Evolutionary conservation across 2,797 vertebrate species (phyloP), one percentile per base, ranked within the genome.

Genomic region (Pseudochirops cupreus): DNA sequence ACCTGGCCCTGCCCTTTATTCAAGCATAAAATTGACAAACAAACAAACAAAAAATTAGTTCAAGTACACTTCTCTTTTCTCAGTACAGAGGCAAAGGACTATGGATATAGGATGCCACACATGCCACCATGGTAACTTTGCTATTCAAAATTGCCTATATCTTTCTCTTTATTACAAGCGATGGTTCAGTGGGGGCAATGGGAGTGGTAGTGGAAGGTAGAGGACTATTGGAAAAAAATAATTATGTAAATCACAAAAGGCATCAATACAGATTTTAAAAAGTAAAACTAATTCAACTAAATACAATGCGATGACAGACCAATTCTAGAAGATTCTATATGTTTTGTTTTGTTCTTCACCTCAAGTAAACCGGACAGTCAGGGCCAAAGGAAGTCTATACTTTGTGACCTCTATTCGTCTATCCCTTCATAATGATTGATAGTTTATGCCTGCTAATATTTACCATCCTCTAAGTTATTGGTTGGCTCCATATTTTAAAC

Each of bases 401-500:
- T 18, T 93, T 97, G 56, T 56, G 96, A 94, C 50, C 59, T 50
- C 55, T 56, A 56, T 91, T 96, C 93, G 56, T 54, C 74, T 74
- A 3, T 46, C 0, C n/a, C 14, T 95, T 90, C 39, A 1, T 55
- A 18, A 52, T 5, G 50, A 55, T 89, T 95, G 33, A 50, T 12
- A 9, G 74, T 26, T 87, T 11, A 50, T 87, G 74, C 39, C 21
- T 87, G 24, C 9, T 52, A 31, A 55, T 53, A 62, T 90, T 91
- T 92, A 90, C 56, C 16, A 93, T 52, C n/a, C 24, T 92, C 91
- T 56, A 33, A 93, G 92, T 91, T 95, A 24, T 74, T 90, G 90
- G 90, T 92, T 90, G 29, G 12, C 59, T 50, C 28, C 46, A 56
- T 94, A 67, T 94, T 92, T 97, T 29, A 46, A 58, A 26, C 24